Evolutionary conservation across 1,140 invertebrate species (phyloP), one percentile per base, ranked within the genome.

Genomic region (Bombus balteatus): DNA sequence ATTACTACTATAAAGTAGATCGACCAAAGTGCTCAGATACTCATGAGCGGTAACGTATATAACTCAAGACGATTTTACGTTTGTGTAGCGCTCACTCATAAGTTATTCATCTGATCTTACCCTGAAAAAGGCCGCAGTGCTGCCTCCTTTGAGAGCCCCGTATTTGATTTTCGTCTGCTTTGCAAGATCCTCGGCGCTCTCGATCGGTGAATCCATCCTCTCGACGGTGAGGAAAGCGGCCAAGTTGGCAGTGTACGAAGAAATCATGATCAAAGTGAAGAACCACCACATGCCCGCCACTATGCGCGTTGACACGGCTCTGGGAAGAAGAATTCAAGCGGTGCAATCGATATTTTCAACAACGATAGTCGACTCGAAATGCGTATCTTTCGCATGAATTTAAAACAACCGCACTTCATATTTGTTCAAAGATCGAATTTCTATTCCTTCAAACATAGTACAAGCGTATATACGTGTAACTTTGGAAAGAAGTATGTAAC

Each of bases 121-220:
- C 95, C 98, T 96, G 92, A 99, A 99, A 95, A 99, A 99, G 66
- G 97, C 97, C 13, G 98, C 97, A 0, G 98, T 99, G 53, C 98
- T 98, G 62, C 99, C 99, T 70, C 98, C 98, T 92, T 97, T 97
- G 28, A 99, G 95, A n/a, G 98, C 98, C 6, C 99, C 99, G 94
- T 99, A 99, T 95, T 99, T 98, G 88, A 99, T 99, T 95, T 98
- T 98, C 0, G 98, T 99, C 95, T 99, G 99, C 94, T 98, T 99
- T 15, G 98, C 98, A 72, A 99, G 96, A 95, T 99, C 99, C 94
- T 99, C 98, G 1, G 98, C 98, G 92, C 97, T 98, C 94, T 99
- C 98, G 79, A 99, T 99, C 12, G 99, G 98, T 1, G 98, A 98
- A 93, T 99, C 98, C 97, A 99, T 98, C 89, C 98, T 96, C 94